Conservation (phyloP, 2,888 invertebrate genomes). For the Strigamia crassipes region DNA sequence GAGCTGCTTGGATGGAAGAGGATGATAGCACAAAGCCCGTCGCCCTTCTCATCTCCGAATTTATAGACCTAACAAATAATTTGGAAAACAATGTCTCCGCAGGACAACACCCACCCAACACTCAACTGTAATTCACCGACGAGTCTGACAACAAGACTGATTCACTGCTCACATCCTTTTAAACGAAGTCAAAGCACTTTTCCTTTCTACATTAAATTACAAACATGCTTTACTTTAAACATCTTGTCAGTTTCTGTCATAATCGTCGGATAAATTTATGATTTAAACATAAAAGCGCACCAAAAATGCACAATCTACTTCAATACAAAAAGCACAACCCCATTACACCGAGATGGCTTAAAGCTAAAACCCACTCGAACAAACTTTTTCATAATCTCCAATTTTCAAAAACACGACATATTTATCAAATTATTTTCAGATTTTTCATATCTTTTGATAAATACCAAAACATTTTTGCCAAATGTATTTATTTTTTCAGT, state of each 20-base stretch:
- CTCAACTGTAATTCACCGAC: slow-evolving; percentile 38
- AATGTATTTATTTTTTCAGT: background rate
- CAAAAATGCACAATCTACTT: background rate
- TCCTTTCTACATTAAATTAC: slow-evolving; percentile 37
- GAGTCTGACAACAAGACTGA: slow-evolving; percentile 33
- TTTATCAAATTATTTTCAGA: no score
- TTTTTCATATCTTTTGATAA: no score
- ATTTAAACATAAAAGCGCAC: slow-evolving; percentile 17
- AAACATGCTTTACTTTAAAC: slow-evolving; percentile 40
- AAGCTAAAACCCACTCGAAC: no score
- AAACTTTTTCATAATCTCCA: no score
- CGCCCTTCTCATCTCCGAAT: slow-evolving; percentile 43
- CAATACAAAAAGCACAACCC: background rate
- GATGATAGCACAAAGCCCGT: slow-evolving; percentile 35
- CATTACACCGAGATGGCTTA: background rate
- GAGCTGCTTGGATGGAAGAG: slow-evolving; percentile 25
- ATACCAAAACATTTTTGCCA: background rate
- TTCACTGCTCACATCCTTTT: slow-evolving; percentile 42
- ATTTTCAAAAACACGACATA: no score
- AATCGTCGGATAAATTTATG: slow-evolving; percentile 18
- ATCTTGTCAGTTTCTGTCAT: slow-evolving; percentile 32
- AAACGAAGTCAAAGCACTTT: slow-evolving; percentile 40
- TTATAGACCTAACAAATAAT: slow-evolving; percentile 46
- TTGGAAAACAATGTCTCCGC: slow-evolving; percentile 45
- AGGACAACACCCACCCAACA: slow-evolving; percentile 41